A percentile compares a stretch with the other conserved stretches of the same genome.
These are phyloP conservation scores for Orthosia gothica DNA, from an alignment of 2,888 invertebrate species.

Conservation along the genomic window DNA sequence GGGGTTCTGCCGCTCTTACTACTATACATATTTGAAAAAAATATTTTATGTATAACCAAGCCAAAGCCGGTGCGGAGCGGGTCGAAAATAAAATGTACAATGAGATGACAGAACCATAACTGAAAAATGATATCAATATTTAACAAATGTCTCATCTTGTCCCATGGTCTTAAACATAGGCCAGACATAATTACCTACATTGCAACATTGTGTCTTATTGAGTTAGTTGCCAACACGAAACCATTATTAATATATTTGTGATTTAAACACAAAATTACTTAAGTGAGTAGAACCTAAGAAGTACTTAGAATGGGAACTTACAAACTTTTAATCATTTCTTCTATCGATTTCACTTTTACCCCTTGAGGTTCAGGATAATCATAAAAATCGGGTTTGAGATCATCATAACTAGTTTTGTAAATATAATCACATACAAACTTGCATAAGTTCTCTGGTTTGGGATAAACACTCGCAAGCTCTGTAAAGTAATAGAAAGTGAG, in stretches of 20 bases:
- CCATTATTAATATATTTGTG: too few species aligned
- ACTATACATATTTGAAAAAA: too few species aligned
- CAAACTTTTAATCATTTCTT: slow-evolving; percentile 14
- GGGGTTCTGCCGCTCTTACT: too few species aligned
- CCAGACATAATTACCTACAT: too few species aligned
- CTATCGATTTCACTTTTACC: slow-evolving; percentile 31
- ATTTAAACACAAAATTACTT: too few species aligned
- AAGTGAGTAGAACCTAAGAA: background rate
- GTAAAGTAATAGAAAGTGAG: slow-evolving; percentile 1
- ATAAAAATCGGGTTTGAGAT: slow-evolving; percentile 34
- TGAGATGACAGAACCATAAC: too few species aligned
- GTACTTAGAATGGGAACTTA: slow-evolving; percentile 29
- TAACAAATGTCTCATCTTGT: background rate
- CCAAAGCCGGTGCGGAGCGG: too few species aligned
- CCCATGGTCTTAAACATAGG: background rate
- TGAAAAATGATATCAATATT: background rate
- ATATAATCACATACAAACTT: slow-evolving; percentile 1
- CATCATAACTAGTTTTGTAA: slow-evolving; percentile 38
- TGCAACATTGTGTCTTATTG: too few species aligned
- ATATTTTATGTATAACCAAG: too few species aligned
- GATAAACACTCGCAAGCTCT: slow-evolving; percentile 51
- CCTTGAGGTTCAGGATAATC: slow-evolving; percentile 20
- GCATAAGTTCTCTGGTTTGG: slow-evolving; percentile 34
- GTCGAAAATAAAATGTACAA: too few species aligned
- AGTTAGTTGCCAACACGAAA: too few species aligned